phyloP scores from a whole-genome alignment of 2,888 invertebrate species.

The Drosophila paracracens region DNA sequence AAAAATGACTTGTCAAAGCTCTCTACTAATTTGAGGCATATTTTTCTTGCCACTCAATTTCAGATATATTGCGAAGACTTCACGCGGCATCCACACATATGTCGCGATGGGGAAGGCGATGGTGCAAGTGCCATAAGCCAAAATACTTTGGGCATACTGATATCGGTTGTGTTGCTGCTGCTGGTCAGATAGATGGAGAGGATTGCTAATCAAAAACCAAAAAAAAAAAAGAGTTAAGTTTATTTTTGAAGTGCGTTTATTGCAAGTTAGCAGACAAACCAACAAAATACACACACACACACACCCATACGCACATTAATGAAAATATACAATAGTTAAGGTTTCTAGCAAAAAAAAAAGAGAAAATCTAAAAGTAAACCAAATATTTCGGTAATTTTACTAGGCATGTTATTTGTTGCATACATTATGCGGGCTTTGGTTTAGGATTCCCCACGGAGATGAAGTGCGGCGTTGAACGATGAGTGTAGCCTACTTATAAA shows the following conservation, averaged over 20 bases:
- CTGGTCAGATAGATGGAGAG: conserved; percentile 74
- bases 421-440: conserved; percentile 43
- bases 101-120: conserved; percentile 74
- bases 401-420: conserved; percentile 58
- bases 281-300: conserved; percentile 32
- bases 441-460: conserved; percentile 8
- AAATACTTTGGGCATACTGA: conserved; percentile 47
- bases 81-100: conserved; percentile 79
- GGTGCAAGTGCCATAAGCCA: conserved; percentile 47
- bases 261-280: conserved; percentile 28
- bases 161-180: conserved; percentile 51
- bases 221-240: conserved; percentile 49
- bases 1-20: background rate
- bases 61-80: conserved; percentile 83
- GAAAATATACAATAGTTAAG: conserved; percentile 64
- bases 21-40: background rate
- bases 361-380: conserved; percentile 2
- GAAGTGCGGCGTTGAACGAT: conserved; percentile 1
- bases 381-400: conserved; percentile 27
- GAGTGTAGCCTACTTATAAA: conserved; percentile 33
- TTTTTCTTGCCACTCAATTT: background rate
- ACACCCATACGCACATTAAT: conserved; percentile 25
- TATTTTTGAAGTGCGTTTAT: conserved; percentile 43
- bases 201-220: background rate
- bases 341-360: conserved; percentile 55